phyloP scores from a whole-genome alignment of 1,140 invertebrate species.

The Campodea augens region DNA sequence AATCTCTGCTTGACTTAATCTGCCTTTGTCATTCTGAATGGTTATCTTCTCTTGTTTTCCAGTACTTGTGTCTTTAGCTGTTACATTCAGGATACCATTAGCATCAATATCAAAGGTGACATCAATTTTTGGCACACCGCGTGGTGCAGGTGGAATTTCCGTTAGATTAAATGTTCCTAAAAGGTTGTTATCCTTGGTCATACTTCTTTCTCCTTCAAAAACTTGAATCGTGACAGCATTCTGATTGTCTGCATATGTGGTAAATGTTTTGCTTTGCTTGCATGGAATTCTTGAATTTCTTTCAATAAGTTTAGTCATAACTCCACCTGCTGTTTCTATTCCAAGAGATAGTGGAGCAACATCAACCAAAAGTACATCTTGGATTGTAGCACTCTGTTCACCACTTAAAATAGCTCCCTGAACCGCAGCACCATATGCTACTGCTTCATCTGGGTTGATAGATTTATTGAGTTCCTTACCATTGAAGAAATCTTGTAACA shows the following conservation, averaged over 20 bases:
- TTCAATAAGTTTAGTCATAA: slow-evolving; percentile 22
- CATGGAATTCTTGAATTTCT: slow-evolving; percentile 22
- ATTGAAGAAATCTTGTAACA: slow-evolving; percentile 43
- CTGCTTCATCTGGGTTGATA: slow-evolving; percentile 55
- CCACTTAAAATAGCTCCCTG: slow-evolving; percentile 50
- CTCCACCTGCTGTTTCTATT: slow-evolving; percentile 19
- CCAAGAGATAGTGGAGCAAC: slow-evolving; percentile 19
- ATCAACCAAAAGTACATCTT: slow-evolving; percentile 20
- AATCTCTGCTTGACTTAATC: background rate
- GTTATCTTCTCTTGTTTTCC: background rate
- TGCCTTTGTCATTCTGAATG: background rate
- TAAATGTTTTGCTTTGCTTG: slow-evolving; percentile 19
- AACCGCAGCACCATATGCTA: slow-evolving; percentile 51
- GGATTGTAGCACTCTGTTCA: slow-evolving; percentile 20
- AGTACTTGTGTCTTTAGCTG: background rate
- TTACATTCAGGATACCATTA: background rate
- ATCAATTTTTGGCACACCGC: background rate
- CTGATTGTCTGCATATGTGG: slow-evolving; percentile 25
- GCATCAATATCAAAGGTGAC: slow-evolving; percentile 77
- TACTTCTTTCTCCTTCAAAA: slow-evolving; percentile 28
- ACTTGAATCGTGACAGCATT: slow-evolving; percentile 24
- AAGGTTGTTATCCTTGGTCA: slow-evolving; percentile 29
- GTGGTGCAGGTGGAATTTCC: slow-evolving; percentile 35
- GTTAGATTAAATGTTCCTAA: slow-evolving; percentile 33
- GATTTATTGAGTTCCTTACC: slow-evolving; percentile 46